These are phyloP conservation scores for Cisticola juncidis DNA, from an alignment of 2,113 vertebrate species.

Conservation along the genomic window DNA sequence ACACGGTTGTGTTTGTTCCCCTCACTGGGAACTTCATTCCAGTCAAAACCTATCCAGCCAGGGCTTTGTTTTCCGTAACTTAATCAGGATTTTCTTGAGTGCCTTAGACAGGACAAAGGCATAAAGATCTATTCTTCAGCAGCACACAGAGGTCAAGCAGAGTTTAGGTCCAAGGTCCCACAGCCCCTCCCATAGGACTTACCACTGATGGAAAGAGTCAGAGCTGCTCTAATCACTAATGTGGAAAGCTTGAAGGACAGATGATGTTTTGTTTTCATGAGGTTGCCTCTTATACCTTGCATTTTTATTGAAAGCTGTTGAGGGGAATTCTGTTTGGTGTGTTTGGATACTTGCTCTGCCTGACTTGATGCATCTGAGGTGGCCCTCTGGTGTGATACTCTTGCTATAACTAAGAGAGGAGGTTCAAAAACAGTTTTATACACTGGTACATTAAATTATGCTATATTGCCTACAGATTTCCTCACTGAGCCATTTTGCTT, in stretches of 20 bases:
- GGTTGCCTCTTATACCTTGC: not conserved
- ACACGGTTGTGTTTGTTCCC: not conserved
- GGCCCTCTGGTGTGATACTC: not conserved
- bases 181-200: not conserved
- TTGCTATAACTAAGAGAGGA: not conserved
- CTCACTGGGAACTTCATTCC: not conserved
- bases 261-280: not conserved
- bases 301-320: not conserved
- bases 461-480: not conserved
- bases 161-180: not conserved
- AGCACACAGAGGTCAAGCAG: not conserved
- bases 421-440: not conserved
- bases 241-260: not conserved
- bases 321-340: not conserved
- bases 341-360: not conserved
- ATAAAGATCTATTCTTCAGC: not conserved
- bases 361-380: not conserved
- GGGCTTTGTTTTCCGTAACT: not conserved
- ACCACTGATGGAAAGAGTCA: not conserved
- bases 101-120: not conserved
- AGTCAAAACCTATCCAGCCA: not conserved
- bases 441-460: not conserved
- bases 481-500: not conserved
- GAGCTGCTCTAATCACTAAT: not conserved
- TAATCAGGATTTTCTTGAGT: not conserved